These are phyloP conservation scores for Baronia brevicornis DNA, from an alignment of 2,888 invertebrate genomes.

Conservation along the genomic window DNA sequence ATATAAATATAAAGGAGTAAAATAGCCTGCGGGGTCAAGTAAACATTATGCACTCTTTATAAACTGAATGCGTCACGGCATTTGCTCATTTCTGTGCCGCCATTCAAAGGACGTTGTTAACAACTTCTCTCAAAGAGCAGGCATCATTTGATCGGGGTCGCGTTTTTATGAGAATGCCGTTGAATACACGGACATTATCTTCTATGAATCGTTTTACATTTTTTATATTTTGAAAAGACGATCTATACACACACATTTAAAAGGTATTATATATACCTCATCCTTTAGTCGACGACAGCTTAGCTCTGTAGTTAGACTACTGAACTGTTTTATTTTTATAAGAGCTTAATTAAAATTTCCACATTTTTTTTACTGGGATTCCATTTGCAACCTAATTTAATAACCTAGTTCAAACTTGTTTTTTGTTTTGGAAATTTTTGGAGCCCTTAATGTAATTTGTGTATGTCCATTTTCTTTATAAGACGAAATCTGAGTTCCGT, in stretches of 20 bases:
- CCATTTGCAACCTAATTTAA: no score
- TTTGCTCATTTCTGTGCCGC: constrained; percentile 70
- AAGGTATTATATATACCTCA: no score
- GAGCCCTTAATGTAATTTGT: no score
- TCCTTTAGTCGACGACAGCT: no score
- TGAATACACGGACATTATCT: constrained; percentile 40
- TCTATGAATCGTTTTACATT: constrained; percentile 21
- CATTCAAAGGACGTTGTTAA: constrained; percentile 72
- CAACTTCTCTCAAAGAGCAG: constrained; percentile 70
- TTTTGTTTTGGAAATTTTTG: no score
- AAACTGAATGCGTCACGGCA: constrained; percentile 59
- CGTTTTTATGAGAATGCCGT: constrained; percentile 64
- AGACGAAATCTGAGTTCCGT: no score
- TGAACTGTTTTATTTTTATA: constrained; percentile 6
- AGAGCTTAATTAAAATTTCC: background rate
- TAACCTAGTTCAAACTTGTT: no score
- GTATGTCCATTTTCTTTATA: no score
- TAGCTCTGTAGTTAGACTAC: no score
- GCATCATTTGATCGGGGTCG: constrained; percentile 72
- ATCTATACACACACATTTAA: constrained; percentile 11
- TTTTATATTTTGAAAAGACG: constrained; percentile 11
- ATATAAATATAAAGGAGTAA: constrained; percentile 51
- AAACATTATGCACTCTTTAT: constrained; percentile 62
- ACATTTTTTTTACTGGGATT: no score
- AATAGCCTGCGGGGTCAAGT: constrained; percentile 63